Conservation (phyloP, 2,113 vertebrate species). For the Ciconia stormi region DNA sequence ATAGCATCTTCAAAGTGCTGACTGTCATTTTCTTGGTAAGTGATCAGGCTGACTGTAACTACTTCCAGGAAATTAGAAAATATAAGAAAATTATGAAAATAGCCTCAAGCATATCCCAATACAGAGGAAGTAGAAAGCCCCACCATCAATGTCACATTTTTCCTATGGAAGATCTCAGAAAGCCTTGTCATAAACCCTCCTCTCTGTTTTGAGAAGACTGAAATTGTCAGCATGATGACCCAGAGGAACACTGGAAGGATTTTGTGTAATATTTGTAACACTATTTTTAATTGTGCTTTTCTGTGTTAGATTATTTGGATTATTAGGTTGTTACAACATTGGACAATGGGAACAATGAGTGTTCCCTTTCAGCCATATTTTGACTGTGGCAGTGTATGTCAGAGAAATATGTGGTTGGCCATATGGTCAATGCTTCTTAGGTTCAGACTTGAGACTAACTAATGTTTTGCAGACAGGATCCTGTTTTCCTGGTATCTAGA, state of each 20-base stretch:
- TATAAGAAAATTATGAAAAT: not conserved
- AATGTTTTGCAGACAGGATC: not conserved
- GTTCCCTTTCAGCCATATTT: not conserved
- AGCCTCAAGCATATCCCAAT: not conserved
- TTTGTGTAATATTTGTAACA: not conserved
- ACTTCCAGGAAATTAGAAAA: not conserved
- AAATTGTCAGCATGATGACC: not conserved
- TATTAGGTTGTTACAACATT: not conserved
- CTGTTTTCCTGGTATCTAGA: not conserved
- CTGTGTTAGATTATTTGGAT: not conserved
- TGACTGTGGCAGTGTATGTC: not conserved
- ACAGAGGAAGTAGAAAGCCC: not conserved
- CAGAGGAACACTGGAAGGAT: not conserved
- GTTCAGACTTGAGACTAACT: not conserved
- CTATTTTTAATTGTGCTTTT: not conserved
- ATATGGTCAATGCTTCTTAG: not conserved
- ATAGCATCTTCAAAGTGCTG: not conserved
- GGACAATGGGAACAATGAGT: not conserved
- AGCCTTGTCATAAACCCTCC: not conserved
- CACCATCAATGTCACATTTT: not conserved
- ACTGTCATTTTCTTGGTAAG: not conserved
- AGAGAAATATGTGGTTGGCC: not conserved
- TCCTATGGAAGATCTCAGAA: not conserved
- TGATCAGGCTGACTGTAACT: accelerated
- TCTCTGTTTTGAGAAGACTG: not conserved